Percentiles rank a stretch among this genome's conserved stretches.
Evolutionary conservation across 2,113 vertebrate genomes (phyloP).

Genomic region (Urocitellus parryii): DNA sequence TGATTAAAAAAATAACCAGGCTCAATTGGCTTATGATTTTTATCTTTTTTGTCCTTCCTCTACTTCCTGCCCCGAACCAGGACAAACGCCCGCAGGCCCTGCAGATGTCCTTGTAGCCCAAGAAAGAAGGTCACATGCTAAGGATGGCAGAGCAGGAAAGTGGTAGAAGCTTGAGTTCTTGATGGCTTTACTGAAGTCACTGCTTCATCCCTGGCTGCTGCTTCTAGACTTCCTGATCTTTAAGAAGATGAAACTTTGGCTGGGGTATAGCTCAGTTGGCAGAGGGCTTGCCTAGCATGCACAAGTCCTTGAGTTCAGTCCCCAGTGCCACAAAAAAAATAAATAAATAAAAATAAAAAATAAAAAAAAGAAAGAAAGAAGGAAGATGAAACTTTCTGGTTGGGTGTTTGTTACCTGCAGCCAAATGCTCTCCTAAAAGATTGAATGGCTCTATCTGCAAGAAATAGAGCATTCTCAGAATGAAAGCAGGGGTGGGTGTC

Average conservation of each 20-base stretch:
- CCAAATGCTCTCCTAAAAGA: not conserved
- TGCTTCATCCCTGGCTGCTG: not conserved
- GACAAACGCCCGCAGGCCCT: not conserved
- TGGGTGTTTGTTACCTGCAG: not conserved
- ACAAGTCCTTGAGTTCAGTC: too few relatives aligned
- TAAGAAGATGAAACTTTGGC: not conserved
- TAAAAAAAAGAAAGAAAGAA: too few relatives aligned
- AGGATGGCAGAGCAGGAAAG: not conserved
- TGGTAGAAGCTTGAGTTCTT: too few relatives aligned
- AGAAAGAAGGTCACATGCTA: not conserved
- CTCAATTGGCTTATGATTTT: constrained; percentile 29
- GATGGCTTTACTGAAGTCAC: not conserved
- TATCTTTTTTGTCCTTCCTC: constrained; percentile 49
- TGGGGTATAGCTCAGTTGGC: too few relatives aligned
- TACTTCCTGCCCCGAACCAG: not conserved
- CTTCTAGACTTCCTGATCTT: not conserved
- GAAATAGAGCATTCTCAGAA: not conserved
- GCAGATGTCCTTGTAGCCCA: not conserved
- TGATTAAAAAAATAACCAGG: constrained; percentile 56
- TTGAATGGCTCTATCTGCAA: not conserved
- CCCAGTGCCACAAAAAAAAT: too few relatives aligned
- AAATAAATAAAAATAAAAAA: too few relatives aligned
- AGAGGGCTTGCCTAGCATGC: too few relatives aligned
- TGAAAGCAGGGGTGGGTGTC: not conserved
- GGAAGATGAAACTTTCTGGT: not conserved